Evolutionary conservation across 2,888 invertebrate species (phyloP), one percentile per base, ranked within the genome.

Genomic region (Smittia aterrima): DNA sequence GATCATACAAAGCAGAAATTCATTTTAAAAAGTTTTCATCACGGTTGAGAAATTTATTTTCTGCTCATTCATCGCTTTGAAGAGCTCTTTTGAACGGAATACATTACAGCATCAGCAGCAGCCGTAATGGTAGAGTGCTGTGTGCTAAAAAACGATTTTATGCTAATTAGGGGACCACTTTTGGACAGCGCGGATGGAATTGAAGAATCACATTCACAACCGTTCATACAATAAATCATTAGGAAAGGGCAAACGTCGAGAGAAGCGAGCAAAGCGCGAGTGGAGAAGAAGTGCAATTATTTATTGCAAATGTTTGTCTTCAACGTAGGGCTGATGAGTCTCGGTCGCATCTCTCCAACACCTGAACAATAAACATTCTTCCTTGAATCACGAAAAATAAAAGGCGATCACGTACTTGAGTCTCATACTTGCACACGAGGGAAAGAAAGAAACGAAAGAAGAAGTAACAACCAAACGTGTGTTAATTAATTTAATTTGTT

Each of bases 151-250:
- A 47, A 53, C 32, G 70, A 70, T 70, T 70, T 70, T 70, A 70
- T 70, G 70, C 70, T 70, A 70, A 70, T 70, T 70, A 54, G 54
- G 53, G 70, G 70, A 70, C 70, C 27, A 70, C 70, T 70, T 70
- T 53, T 58, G 22, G 58, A n/a, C 25, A 25, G 24, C 6, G 16
- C 64, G 47, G 47, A 47, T 47, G 47, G 16, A n/a, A 47, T 11
- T 9, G 32, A 32, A 47, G 18, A 24, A 58, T 6, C 47, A 47
- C 47, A 58, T 24, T 58, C 58, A 24, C 58, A 22, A 11, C 24
- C 18, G 18, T 18, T n/a, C 53, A 2, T 7, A 18, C 20, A 2
- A 58, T 58, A 58, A 58, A 58, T 58, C 58, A 58, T 58, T 9
- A 58, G 3, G 16, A 58, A 58, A 58, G 47, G 32, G 47, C 47